These are phyloP conservation scores for Channa argus DNA, from an alignment of 2,113 vertebrate genomes.

Conservation along the genomic window DNA sequence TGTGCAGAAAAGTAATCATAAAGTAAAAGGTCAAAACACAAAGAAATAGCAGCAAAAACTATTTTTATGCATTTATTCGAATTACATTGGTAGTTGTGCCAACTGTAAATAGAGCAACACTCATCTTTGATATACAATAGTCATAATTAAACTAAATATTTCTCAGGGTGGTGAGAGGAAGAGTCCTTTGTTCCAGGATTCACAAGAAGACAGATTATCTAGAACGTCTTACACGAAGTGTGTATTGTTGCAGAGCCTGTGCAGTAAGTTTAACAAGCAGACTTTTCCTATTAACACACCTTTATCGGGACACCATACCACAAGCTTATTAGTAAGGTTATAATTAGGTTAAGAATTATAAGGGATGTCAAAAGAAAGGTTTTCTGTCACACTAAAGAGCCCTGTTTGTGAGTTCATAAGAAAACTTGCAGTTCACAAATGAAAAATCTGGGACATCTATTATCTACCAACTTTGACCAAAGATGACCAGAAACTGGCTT, in stretches of 20 bases:
- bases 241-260: conserved; percentile 41
- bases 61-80: too few species aligned
- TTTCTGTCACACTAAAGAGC: neutral
- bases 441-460: neutral
- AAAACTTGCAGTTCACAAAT: too few species aligned
- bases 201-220: conserved; percentile 20
- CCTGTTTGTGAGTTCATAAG: too few species aligned
- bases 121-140: conserved; percentile 9
- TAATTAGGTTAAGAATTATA: too few species aligned
- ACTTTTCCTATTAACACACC: conserved; percentile 27
- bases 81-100: too few species aligned
- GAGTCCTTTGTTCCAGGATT: conserved; percentile 11
- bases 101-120: conserved; percentile 7
- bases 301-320: conserved; percentile 3
- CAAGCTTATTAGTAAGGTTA: neutral
- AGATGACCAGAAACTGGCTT: conserved; percentile 15
- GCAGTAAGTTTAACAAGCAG: conserved; percentile 18
- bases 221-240: conserved; percentile 39
- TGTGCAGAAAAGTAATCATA: conserved; percentile 35
- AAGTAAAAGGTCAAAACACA: neutral
- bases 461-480: too few species aligned
- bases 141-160: conserved; percentile 22
- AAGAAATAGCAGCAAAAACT: too few species aligned
- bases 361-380: neutral
- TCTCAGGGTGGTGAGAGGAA: conserved; percentile 24